Base-by-base conservation (phyloP, 1,140 invertebrate genomes). In the Copidosoma floridanum region DNA sequence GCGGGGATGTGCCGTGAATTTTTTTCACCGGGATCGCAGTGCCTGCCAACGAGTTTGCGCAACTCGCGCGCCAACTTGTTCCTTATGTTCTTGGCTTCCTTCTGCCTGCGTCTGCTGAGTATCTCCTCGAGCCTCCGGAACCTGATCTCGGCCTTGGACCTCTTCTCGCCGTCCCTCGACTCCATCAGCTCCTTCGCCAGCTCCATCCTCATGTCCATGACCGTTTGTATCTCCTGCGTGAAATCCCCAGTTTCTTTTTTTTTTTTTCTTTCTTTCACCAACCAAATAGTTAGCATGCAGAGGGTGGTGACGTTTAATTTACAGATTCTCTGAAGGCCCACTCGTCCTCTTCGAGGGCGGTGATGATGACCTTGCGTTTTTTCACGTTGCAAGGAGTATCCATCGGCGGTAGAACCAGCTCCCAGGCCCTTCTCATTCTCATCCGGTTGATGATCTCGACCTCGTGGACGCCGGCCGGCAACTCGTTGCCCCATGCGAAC, bases 281-380 rank as follows among this genome's bases (percentile, higher is more conserved):
- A n/a, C n/a, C n/a, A n/a, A n/a, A n/a, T n/a, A n/a, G n/a, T n/a
- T n/a, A n/a, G n/a, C n/a, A n/a, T n/a, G n/a, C n/a, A n/a, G n/a
- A n/a, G n/a, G n/a, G n/a, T n/a, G n/a, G n/a, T n/a, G n/a, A n/a
- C n/a, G n/a, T n/a, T n/a, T n/a, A n/a, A n/a, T 75, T 81, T 74
- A 85, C 85, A 27, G 81, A 71, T 71, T 90, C 87, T 62, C 87
- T 75, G 48, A 85, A 82, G 2, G 81, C 78, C 88, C 86, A 89
- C 71, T 89, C 83, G 26, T 86, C 82, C 35, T 79, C 71, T 70
- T 89, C 87, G 61, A 89, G 81, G 16, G 84, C 83, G 48, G 82
- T 82, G 71, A 88, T 82, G 63, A 87, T 83, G 57, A 76, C 77
- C 23, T 77, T 71, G 41, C 84, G 73, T 50, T 80, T 81, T 66